Base-by-base conservation (phyloP, 2,113 vertebrate genomes). In the Myanophis thanlyinensis region DNA sequence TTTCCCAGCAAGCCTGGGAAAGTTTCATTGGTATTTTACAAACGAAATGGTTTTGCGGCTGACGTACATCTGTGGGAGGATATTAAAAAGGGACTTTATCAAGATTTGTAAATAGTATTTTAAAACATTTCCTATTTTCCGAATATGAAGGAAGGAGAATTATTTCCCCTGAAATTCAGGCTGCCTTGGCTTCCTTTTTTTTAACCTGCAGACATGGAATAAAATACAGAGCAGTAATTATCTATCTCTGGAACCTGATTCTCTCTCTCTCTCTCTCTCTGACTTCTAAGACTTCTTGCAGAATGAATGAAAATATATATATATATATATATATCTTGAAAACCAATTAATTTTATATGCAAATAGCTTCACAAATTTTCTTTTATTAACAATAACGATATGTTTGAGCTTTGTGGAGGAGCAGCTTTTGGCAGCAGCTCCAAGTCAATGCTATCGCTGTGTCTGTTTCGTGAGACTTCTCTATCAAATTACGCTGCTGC, bases 261-360 rank as follows among this genome's bases (percentile, higher is more conserved):
- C 22, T 30, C 10, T 30, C 53, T 8, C 22, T 54, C 27, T 11
- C 22, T 30, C 10, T 30, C 53, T 8, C 22, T 54, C 27, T 62
- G 27, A 3, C 59, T 30, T 62, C 9, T 3, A 52, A 62, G 87
- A 49, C 30, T 87, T 67, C 20, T 46, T 87, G 54, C 40, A 91
- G 46, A n/a, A 91, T 47, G 67, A 49, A 67, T n/a, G n/a, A n/a
- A n/a, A n/a, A 67, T 67, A 30, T 62, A 62, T 30, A 9, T 67
- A 12, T 67, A 11, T 67, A 67, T 67, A 11, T 67, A 67, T 40
- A 12, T 11, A 49, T 11, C n/a, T 80, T 44, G 25, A n/a, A 44
- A 85, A 47, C 87, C 59, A 59, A 35, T 35, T 87, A 91, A 51
- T 91, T 91, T 54, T 48, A 87, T 84, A 89, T 92, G 62, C 47